These are phyloP conservation scores for Bombus sibiricus DNA, from an alignment of 1,140 invertebrate species.

Conservation along the genomic window DNA sequence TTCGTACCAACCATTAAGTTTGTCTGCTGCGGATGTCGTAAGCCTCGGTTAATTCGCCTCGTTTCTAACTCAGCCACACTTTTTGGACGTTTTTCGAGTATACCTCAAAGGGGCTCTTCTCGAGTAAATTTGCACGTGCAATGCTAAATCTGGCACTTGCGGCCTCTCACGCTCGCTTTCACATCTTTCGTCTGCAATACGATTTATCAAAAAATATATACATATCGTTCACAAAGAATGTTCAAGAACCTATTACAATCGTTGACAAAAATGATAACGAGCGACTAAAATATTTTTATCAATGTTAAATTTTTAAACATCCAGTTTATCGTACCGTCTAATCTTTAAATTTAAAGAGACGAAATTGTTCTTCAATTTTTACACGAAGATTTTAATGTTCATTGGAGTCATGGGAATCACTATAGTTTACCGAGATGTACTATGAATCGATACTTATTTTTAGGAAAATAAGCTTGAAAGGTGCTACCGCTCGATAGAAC, in stretches of 20 bases:
- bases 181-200: not conserved
- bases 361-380: not conserved
- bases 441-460: constrained; percentile 28
- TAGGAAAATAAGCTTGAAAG: constrained; percentile 12
- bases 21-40: constrained; percentile 7
- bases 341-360: not conserved
- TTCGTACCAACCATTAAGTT: constrained; percentile 10
- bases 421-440: not conserved
- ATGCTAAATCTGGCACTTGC: not conserved
- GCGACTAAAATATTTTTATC: too few relatives aligned
- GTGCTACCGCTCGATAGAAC: not conserved
- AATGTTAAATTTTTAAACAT: too few relatives aligned
- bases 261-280: too few relatives aligned
- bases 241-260: too few relatives aligned
- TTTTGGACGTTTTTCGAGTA: constrained; percentile 18
- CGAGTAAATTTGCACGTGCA: constrained; percentile 15
- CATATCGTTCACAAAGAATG: too few relatives aligned
- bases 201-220: too few relatives aligned
- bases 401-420: not conserved
- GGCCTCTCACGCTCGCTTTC: too few relatives aligned
- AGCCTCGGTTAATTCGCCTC: constrained; percentile 27
- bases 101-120: constrained; percentile 16
- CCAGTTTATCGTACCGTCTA: not conserved
- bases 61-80: not conserved
- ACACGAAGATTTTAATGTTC: not conserved